phyloP scores from a whole-genome alignment of 30 jellyfish, hydroid and myxozoan species.

The Cassiopea andromeda region DNA sequence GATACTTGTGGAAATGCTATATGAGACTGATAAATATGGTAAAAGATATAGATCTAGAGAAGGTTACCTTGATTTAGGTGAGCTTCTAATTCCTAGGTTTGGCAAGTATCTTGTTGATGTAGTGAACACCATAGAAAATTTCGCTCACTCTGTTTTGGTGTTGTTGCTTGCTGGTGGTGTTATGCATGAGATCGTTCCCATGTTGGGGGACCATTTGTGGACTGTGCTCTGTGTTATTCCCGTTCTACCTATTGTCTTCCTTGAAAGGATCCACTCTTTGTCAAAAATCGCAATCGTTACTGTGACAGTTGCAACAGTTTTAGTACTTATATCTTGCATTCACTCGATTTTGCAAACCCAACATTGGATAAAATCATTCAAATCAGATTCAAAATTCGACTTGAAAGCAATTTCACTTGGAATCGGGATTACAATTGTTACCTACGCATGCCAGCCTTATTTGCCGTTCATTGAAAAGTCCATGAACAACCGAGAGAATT shows the following conservation, averaged over 20 bases:
- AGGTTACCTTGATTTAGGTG: conserved; percentile 59
- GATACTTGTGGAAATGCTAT: conserved; percentile 30
- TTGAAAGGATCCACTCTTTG: conserved; percentile 46
- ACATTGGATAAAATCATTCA: conserved; percentile 11
- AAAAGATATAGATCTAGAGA: conserved; percentile 23
- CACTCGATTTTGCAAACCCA: conserved; percentile 11
- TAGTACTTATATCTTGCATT: conserved; percentile 2
- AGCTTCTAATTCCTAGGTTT: conserved; percentile 29
- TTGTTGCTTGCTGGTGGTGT: conserved; percentile 58
- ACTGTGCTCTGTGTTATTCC: conserved; percentile 42
- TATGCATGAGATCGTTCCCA: conserved; percentile 52
- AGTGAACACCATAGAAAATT: conserved; percentile 43
- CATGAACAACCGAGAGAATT: conserved; percentile 61
- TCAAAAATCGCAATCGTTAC: conserved; percentile 40
- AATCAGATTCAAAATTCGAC: conserved; percentile 22
- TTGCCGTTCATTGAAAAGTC: conserved; percentile 70
- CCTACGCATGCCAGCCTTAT: conserved; percentile 79
- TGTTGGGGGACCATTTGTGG: conserved; percentile 41
- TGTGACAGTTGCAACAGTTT: conserved; percentile 15
- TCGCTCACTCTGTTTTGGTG: conserved; percentile 54
- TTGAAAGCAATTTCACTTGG: conserved; percentile 34
- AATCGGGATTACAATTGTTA: conserved; percentile 67
- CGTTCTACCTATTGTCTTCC: conserved; percentile 31
- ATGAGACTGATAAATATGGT: conserved; percentile 45
- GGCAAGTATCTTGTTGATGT: conserved; percentile 41